Evolutionary conservation across 2,888 invertebrate species (phyloP).

Genomic region (Syritta pipiens): DNA sequence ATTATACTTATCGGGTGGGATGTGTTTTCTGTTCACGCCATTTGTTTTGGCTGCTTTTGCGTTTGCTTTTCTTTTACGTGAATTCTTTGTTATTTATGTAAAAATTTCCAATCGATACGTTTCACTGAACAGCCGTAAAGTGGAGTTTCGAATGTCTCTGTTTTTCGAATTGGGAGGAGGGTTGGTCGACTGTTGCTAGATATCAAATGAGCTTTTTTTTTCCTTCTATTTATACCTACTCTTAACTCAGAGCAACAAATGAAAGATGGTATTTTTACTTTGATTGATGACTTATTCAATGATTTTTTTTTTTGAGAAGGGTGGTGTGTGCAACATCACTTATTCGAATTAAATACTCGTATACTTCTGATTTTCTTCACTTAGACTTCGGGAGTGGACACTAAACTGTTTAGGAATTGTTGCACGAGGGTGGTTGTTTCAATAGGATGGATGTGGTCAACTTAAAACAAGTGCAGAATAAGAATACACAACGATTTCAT

Average conservation of each 20-base stretch:
- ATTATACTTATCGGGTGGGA: not conserved
- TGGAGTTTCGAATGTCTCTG: conserved; percentile 20
- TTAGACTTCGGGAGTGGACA: too few species aligned
- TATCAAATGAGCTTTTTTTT: conserved; percentile 40
- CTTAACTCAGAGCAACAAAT: not conserved
- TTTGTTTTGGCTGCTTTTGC: conserved; percentile 14
- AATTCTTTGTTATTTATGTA: conserved; percentile 3
- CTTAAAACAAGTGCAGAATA: too few species aligned
- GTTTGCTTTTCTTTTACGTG: not conserved
- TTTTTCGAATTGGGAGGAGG: not conserved
- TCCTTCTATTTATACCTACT: conserved; percentile 12
- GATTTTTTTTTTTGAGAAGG: conserved; percentile 3
- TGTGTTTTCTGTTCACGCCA: conserved; percentile 28
- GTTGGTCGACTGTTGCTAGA: conserved; percentile 20
- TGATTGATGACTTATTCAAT: conserved; percentile 53
- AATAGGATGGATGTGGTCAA: too few species aligned
- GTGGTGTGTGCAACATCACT: not conserved
- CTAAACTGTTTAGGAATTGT: too few species aligned
- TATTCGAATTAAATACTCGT: too few species aligned
- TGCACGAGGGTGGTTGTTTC: too few species aligned
- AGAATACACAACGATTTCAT: too few species aligned
- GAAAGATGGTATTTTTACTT: conserved; percentile 16
- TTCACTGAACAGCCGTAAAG: conserved; percentile 6
- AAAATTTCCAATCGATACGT: conserved; percentile 46
- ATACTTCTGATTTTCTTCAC: too few species aligned